A percentile compares a stretch with the other conserved stretches of the same genome.
Conservation (phyloP, 2,888 invertebrate genomes). For the Eremobia ochroleuca region DNA sequence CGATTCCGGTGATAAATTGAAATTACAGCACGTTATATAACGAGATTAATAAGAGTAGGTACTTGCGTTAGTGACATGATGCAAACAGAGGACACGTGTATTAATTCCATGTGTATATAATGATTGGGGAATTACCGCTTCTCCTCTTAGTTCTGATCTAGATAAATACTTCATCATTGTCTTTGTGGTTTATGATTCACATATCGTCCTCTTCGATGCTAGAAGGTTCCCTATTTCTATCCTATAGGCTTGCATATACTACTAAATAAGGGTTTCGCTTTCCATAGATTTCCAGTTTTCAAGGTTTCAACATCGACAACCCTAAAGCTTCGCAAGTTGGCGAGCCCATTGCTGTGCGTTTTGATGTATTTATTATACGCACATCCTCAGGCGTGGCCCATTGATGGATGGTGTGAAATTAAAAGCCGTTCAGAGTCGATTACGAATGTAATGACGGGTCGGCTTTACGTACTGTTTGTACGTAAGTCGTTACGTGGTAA, state of each 20-base stretch:
- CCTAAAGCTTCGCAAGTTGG: slow-evolving; percentile 46
- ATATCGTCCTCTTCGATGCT: not conserved
- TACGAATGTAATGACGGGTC: slow-evolving; percentile 51
- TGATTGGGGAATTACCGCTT: slow-evolving; percentile 19
- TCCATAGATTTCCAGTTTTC: not conserved
- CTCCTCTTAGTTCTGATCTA: not conserved
- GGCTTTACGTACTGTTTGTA: slow-evolving; percentile 33
- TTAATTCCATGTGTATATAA: not conserved
- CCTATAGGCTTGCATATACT: not conserved
- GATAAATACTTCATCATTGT: slow-evolving; percentile 5
- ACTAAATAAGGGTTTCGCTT: not conserved
- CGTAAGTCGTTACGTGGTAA: slow-evolving; percentile 55
- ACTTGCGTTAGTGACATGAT: slow-evolving; percentile 25
- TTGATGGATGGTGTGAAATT: slow-evolving; percentile 68
- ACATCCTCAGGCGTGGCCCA: slow-evolving; percentile 64
- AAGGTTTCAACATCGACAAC: slow-evolving; percentile 37
- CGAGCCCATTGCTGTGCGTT: slow-evolving; percentile 51
- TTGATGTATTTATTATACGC: slow-evolving; percentile 62
- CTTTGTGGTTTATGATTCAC: slow-evolving; percentile 12
- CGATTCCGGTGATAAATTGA: slow-evolving; percentile 34
- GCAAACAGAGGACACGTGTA: slow-evolving; percentile 12
- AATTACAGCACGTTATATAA: slow-evolving; percentile 33
- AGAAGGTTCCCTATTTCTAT: not conserved
- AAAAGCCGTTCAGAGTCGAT: slow-evolving; percentile 66
- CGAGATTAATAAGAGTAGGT: slow-evolving; percentile 18